Conservation (phyloP, 1,140 invertebrate species). For the Battus philenor region DNA sequence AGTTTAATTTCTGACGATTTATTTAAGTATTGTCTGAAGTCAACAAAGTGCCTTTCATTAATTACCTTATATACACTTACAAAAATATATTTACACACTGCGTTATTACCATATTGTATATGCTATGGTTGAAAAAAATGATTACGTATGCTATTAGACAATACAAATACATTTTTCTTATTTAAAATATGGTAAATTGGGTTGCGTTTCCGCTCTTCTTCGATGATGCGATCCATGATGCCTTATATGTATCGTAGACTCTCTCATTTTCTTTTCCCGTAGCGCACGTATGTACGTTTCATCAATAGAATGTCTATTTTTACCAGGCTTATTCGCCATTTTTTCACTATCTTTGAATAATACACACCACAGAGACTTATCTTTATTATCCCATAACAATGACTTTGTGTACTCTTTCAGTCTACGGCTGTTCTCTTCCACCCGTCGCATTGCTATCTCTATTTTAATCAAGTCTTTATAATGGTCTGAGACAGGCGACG, state of each 20-base stretch:
- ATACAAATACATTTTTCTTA: slow-evolving; percentile 31
- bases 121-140: slow-evolving; percentile 20
- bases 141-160: slow-evolving; percentile 25
- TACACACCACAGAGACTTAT: slow-evolving; percentile 74
- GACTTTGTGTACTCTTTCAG: slow-evolving; percentile 72
- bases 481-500: slow-evolving; percentile 56
- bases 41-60: slow-evolving; percentile 53
- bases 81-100: slow-evolving; percentile 61
- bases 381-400: slow-evolving; percentile 74
- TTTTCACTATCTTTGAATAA: slow-evolving; percentile 72
- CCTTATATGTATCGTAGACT: slow-evolving; percentile 57
- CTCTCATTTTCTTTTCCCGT: slow-evolving; percentile 60
- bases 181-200: slow-evolving; percentile 59
- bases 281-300: slow-evolving; percentile 57
- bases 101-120: slow-evolving; percentile 35
- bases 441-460: slow-evolving; percentile 71
- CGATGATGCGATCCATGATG: slow-evolving; percentile 59
- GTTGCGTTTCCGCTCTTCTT: slow-evolving; percentile 43
- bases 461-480: slow-evolving; percentile 75
- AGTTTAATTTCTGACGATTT: slow-evolving; percentile 44
- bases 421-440: slow-evolving; percentile 72
- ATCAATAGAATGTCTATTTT: slow-evolving; percentile 50
- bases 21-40: slow-evolving; percentile 66
- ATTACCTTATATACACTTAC: slow-evolving; percentile 52
- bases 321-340: slow-evolving; percentile 38